phyloP scores from a whole-genome alignment of 2,888 invertebrate species.

The Leptinotarsa tumamoca region DNA sequence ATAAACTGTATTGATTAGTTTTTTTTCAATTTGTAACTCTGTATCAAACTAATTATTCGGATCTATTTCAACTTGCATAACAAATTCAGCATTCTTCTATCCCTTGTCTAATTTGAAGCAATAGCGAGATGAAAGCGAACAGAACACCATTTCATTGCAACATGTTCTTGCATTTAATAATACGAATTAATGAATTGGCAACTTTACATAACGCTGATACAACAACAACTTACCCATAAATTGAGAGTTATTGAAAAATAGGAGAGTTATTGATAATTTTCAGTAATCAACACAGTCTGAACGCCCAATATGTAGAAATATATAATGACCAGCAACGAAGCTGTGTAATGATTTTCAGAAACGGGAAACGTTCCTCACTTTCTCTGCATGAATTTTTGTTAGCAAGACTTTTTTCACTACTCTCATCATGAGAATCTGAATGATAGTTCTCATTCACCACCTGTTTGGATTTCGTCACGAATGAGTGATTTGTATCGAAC shows the following conservation, averaged over 20 bases:
- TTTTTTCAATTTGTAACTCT: too few species aligned
- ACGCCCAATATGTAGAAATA: conserved; percentile 15
- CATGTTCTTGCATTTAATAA: background rate
- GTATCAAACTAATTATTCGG: background rate
- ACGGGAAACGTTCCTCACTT: conserved; percentile 11
- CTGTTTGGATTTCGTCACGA: background rate
- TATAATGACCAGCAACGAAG: background rate
- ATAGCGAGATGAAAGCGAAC: conserved; percentile 9
- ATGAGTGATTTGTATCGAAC: too few species aligned
- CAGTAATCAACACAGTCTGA: background rate
- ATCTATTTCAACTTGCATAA: background rate
- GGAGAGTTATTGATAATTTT: conserved; percentile 14
- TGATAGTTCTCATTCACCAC: background rate
- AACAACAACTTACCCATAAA: background rate
- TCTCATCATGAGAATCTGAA: background rate
- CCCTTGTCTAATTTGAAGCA: background rate
- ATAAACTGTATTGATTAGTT: too few species aligned
- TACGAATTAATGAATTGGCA: background rate
- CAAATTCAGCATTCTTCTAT: background rate
- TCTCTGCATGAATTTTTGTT: conserved; percentile 11
- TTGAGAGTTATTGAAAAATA: background rate
- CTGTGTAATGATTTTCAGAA: conserved; percentile 9
- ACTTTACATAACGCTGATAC: background rate
- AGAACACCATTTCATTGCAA: background rate
- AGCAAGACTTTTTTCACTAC: background rate